Percentiles rank a stretch among this genome's conserved stretches.
These are phyloP conservation scores for Syritta pipiens DNA, from an alignment of 2,888 invertebrate species.

Conservation along the genomic window DNA sequence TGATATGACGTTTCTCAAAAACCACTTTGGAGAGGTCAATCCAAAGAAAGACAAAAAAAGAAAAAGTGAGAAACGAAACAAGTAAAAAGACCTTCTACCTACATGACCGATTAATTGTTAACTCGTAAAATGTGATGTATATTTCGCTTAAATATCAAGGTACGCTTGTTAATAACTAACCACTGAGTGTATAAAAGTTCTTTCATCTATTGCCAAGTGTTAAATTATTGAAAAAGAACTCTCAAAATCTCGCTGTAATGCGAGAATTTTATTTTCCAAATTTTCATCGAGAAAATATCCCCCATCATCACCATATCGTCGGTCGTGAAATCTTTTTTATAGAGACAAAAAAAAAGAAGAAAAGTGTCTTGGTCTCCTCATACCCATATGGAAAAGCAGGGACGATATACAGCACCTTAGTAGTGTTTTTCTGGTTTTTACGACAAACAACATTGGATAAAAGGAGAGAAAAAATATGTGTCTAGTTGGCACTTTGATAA, in stretches of 20 bases:
- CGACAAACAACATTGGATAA: slow-evolving; percentile 60
- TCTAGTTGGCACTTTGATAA: slow-evolving; percentile 72
- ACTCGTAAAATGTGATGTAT: slow-evolving; percentile 73
- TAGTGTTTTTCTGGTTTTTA: slow-evolving; percentile 60
- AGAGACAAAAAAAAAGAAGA: slow-evolving; percentile 48
- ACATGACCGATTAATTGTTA: slow-evolving; percentile 71
- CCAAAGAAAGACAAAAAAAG: slow-evolving; percentile 12
- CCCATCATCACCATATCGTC: slow-evolving; percentile 34
- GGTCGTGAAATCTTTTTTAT: slow-evolving; percentile 46
- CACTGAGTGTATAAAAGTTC: too few species aligned
- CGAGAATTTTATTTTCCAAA: neutral
- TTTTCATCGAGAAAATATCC: slow-evolving; percentile 16
- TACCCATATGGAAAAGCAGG: slow-evolving; percentile 39
- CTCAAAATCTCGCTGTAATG: neutral
- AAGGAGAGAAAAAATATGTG: slow-evolving; percentile 69
- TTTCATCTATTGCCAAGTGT: too few species aligned
- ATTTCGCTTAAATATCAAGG: slow-evolving; percentile 72
- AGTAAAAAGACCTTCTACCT: slow-evolving; percentile 62
- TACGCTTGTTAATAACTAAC: too few species aligned
- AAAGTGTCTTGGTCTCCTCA: slow-evolving; percentile 23
- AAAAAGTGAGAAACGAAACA: slow-evolving; percentile 35
- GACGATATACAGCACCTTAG: slow-evolving; percentile 48
- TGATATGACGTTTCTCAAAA: slow-evolving; percentile 33
- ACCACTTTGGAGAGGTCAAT: slow-evolving; percentile 44
- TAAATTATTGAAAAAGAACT: slow-evolving; percentile 9